These are phyloP conservation scores for Erpetoichthys calabaricus DNA, from an alignment of 2,797 vertebrate species.

Conservation along the genomic window DNA sequence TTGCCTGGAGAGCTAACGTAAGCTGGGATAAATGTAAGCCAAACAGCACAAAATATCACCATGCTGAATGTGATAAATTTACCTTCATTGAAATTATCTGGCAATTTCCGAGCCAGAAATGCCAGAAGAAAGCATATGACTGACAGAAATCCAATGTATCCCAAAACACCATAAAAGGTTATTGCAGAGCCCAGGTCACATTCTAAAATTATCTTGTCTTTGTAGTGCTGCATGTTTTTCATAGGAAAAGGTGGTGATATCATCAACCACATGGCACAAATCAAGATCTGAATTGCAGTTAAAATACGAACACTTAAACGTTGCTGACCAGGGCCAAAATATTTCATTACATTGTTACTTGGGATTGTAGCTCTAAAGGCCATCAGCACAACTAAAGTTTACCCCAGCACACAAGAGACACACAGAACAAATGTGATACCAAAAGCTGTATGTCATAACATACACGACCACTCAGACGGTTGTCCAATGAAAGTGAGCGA, in stretches of 20 bases:
- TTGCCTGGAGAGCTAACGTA: slow-evolving; percentile 34
- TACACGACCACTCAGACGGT: slow-evolving; percentile 25
- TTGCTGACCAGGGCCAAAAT: slow-evolving; percentile 37
- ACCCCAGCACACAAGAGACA: slow-evolving; percentile 33
- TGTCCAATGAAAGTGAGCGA: slow-evolving; percentile 25
- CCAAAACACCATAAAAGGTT: slow-evolving; percentile 26
- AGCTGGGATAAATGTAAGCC: slow-evolving; percentile 32
- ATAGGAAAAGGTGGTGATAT: background rate
- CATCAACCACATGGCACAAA: slow-evolving; percentile 29
- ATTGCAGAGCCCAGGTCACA: slow-evolving; percentile 27
- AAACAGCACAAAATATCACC: slow-evolving; percentile 33
- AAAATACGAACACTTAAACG: slow-evolving; percentile 43
- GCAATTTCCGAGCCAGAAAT: slow-evolving; percentile 29
- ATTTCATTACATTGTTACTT: slow-evolving; percentile 25
- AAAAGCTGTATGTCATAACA: slow-evolving; percentile 30
- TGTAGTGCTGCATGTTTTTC: background rate
- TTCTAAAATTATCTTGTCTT: slow-evolving; percentile 10
- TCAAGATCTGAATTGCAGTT: slow-evolving; percentile 49
- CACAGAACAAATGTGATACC: slow-evolving; percentile 34
- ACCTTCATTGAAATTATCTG: slow-evolving; percentile 33
- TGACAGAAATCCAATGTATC: slow-evolving; percentile 30
- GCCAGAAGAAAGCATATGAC: slow-evolving; percentile 27
- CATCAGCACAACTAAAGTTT: slow-evolving; percentile 29
- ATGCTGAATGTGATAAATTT: slow-evolving; percentile 37
- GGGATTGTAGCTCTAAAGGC: slow-evolving; percentile 28